These are phyloP conservation scores for Sesia apiformis DNA, from an alignment of 2,888 invertebrate species.

Conservation along the genomic window DNA sequence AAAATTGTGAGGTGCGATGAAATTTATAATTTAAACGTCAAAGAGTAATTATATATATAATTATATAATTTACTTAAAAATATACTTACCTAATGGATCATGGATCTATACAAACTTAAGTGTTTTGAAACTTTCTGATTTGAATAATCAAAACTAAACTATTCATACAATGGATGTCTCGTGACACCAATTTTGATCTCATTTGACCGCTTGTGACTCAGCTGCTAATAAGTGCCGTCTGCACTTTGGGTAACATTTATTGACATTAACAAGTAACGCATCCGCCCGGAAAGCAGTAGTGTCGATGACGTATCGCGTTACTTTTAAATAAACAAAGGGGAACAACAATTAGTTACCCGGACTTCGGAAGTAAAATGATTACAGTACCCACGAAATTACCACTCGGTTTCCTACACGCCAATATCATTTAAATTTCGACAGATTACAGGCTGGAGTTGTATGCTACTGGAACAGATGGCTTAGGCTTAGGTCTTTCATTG, in stretches of 20 bases:
- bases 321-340: conserved; percentile 66
- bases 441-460: neutral
- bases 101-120: no score
- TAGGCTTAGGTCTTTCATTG: neutral
- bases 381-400: neutral
- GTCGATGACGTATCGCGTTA: conserved; percentile 58
- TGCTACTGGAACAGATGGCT: neutral
- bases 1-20: no score
- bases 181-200: conserved; percentile 4
- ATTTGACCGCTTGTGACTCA: conserved; percentile 39
- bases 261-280: conserved; percentile 65
- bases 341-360: conserved; percentile 51
- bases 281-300: conserved; percentile 46
- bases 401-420: neutral
- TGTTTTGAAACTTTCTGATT: neutral
- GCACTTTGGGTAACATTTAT: conserved; percentile 56
- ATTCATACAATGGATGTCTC: neutral
- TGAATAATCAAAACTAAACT: neutral
- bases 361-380: conserved; percentile 13
- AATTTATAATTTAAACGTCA: no score
- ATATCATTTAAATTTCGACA: neutral
- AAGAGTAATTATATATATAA: no score
- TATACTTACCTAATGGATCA: no score
- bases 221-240: conserved; percentile 46
- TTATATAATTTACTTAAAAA: no score